These are phyloP conservation scores for Meteorus cinctellus DNA, from an alignment of 2,888 invertebrate genomes.

Conservation along the genomic window DNA sequence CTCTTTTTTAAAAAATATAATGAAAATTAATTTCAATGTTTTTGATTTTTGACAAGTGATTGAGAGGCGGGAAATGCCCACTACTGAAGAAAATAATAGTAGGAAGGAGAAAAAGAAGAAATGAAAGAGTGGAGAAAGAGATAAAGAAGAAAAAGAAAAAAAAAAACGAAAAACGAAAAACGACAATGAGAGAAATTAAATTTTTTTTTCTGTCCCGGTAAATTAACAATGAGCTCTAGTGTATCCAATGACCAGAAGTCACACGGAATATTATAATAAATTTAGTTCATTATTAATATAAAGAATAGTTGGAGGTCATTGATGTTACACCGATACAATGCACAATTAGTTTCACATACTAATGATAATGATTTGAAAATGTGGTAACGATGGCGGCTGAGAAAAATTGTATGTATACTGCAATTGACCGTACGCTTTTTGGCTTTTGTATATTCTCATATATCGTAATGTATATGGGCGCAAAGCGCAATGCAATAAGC, in stretches of 20 bases:
- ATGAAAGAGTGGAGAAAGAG: neutral
- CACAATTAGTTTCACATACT: no score
- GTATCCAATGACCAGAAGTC: slow-evolving; percentile 2
- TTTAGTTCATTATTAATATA: neutral
- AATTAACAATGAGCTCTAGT: neutral
- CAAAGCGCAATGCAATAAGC: slow-evolving; percentile 52
- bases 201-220: neutral
- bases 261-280: neutral
- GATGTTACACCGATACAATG: neutral
- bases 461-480: slow-evolving; percentile 46
- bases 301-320: slow-evolving; percentile 10
- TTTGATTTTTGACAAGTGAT: neutral
- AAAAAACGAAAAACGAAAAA: neutral
- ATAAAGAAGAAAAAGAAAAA: neutral
- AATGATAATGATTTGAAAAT: neutral
- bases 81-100: neutral
- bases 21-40: no score
- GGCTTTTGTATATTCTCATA: neutral
- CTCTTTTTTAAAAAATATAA: no score
- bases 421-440: slow-evolving; percentile 29
- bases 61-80: neutral
- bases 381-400: neutral
- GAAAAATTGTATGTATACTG: neutral
- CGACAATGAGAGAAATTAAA: no score
- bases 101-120: slow-evolving; percentile 3